Base-by-base conservation (phyloP, 2,888 invertebrate species). In the Trachelus iudaicus region DNA sequence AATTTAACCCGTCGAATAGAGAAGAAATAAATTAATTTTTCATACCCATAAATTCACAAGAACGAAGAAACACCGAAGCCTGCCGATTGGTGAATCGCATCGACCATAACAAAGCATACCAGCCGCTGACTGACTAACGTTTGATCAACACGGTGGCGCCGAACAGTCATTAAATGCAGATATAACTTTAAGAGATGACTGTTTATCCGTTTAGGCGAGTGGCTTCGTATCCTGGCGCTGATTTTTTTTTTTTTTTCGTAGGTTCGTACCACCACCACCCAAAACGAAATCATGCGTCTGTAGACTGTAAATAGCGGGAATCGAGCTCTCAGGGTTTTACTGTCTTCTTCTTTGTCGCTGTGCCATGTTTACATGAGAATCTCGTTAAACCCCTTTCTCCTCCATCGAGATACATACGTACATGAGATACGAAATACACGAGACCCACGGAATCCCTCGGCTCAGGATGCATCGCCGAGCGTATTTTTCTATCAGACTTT, bases 121-220 rank as follows among this genome's bases (percentile, higher is more conserved):
- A 4, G 40, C 15, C 40, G 13, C 40, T 40, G 40, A 40, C 40
- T 40, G 40, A 56, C 56, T 56, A 56, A 9, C 56, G 56, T 73
- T 73, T 69, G 35, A 73, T 77, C 73, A 77, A 77, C 73, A 69
- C 4, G 69, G 31, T 74, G 77, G 77, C 73, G 77, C 77, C 77
- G 73, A 69, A 69, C 77, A 37, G 73, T 23, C 73, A 69, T 77
- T 77, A 77, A 77, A 77, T 73, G 77, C 69, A 77, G 77, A 77
- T 73, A 73, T 77, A 77, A 74, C 77, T 74, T 30, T 33, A 34
- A 73, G 77, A 15, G 74, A 34, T 77, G 74, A 73, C 73, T 73
- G 69, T 73, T 56, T 56, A 56, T 56, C 56, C 56, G 56, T 56
- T 56, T 56, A 56, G 56, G 2, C 56, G 56, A 56, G 56, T 56